Evolutionary conservation across 2,113 vertebrate genomes (phyloP).

Genomic region (Psettodes erumei): DNA sequence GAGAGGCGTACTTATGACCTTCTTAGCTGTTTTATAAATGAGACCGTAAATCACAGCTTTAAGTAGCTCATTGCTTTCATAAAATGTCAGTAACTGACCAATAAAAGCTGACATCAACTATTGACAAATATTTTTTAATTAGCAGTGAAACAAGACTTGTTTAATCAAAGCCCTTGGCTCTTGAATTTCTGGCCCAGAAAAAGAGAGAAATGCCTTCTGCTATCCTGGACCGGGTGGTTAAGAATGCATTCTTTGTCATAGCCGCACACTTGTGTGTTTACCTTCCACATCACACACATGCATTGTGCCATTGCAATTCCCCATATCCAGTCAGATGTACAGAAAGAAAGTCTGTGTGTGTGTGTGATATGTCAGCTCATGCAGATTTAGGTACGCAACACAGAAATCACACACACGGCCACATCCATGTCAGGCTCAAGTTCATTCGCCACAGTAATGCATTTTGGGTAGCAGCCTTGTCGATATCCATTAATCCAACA

Average conservation of each 20-base stretch:
- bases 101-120: neutral
- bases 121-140: neutral
- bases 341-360: conserved; percentile 2
- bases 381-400: neutral
- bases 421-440: conserved; percentile 53
- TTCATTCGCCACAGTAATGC: conserved; percentile 75
- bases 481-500: conserved; percentile 75
- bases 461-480: conserved; percentile 64
- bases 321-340: neutral
- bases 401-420: conserved; percentile 12
- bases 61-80: conserved; percentile 3
- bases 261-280: no score
- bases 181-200: neutral
- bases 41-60: conserved; percentile 3
- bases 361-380: neutral
- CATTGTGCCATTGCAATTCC: neutral
- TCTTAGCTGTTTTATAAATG: neutral
- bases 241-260: neutral
- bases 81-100: neutral
- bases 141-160: neutral
- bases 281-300: no score
- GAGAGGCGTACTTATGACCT: neutral
- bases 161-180: neutral
- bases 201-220: neutral
- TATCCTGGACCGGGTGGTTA: conserved; percentile 37